These are phyloP conservation scores for Pristionchus arcanus DNA, from an alignment of 2,888 invertebrate genomes.

Conservation along the genomic window DNA sequence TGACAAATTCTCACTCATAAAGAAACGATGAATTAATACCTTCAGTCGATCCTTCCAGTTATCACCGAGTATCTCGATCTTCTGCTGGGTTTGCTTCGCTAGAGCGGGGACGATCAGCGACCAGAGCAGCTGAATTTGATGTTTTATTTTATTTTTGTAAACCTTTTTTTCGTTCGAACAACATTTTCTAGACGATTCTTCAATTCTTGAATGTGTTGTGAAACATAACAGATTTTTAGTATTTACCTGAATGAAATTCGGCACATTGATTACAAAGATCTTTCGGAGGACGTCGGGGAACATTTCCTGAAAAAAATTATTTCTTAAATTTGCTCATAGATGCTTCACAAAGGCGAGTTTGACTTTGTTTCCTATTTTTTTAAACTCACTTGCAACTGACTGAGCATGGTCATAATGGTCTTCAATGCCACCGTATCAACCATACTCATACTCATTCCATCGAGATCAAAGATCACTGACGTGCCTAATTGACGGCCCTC, in stretches of 20 bases:
- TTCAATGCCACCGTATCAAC: conserved; percentile 71
- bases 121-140: conserved; percentile 68
- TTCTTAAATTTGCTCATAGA: neutral
- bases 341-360: neutral
- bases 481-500: conserved; percentile 71
- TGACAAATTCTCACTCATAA: neutral
- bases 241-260: conserved; percentile 71
- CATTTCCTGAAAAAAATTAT: conserved; percentile 64
- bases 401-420: conserved; percentile 69
- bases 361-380: too few species aligned
- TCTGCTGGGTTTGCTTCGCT: conserved; percentile 75
- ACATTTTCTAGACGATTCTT: neutral
- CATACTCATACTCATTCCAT: conserved; percentile 70
- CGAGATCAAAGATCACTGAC: conserved; percentile 74
- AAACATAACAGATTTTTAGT: neutral
- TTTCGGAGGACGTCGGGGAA: conserved; percentile 76
- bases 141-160: neutral
- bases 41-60: conserved; percentile 74
- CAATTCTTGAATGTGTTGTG: neutral
- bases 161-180: neutral
- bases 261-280: conserved; percentile 73
- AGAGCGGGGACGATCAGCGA: conserved; percentile 72
- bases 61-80: conserved; percentile 72
- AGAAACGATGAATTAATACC: conserved; percentile 56
- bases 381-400: conserved; percentile 66